Percentiles rank a stretch among this genome's conserved stretches.
These are phyloP conservation scores for Thomomys bottae DNA, from an alignment of 2,113 vertebrate species.

Conservation along the genomic window DNA sequence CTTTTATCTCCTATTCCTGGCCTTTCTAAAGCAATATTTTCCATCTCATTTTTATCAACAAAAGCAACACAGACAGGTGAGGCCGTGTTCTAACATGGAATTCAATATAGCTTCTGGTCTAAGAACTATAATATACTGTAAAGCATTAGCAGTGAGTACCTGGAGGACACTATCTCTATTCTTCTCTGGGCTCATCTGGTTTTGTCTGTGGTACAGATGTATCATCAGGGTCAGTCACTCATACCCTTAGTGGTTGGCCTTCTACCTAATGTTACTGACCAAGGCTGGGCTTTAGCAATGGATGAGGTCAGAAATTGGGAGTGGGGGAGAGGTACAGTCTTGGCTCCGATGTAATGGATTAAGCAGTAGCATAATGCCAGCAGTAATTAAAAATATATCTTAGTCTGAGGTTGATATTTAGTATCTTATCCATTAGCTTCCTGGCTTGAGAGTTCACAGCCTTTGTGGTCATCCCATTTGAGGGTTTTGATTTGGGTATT, in stretches of 20 bases:
- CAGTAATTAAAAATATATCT: constrained; percentile 80
- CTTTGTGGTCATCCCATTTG: constrained; percentile 71
- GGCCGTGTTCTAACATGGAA: not conserved
- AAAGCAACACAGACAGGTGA: constrained; percentile 4
- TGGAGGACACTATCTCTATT: not conserved
- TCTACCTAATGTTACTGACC: constrained; percentile 51
- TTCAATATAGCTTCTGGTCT: constrained; percentile 34
- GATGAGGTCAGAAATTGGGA: constrained; percentile 59
- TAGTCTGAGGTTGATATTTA: constrained; percentile 68
- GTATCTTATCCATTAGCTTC: constrained; percentile 76
- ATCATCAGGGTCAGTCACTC: constrained; percentile 30
- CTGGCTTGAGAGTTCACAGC: constrained; percentile 74
- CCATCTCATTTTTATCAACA: not conserved
- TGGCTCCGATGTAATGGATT: constrained; percentile 77
- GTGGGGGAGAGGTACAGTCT: not conserved
- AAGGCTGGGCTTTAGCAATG: not conserved
- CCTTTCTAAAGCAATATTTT: not conserved
- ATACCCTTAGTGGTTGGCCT: constrained; percentile 41
- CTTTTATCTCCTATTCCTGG: not conserved
- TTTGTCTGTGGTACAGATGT: constrained; percentile 56
- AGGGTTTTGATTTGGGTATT: constrained; percentile 72
- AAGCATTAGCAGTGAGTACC: constrained; percentile 28
- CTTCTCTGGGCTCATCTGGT: constrained; percentile 51
- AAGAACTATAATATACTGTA: constrained; percentile 16
- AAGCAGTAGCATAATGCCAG: constrained; percentile 68